phyloP scores from a whole-genome alignment of 1,140 invertebrate species.

The Eufriesea mexicana region DNA sequence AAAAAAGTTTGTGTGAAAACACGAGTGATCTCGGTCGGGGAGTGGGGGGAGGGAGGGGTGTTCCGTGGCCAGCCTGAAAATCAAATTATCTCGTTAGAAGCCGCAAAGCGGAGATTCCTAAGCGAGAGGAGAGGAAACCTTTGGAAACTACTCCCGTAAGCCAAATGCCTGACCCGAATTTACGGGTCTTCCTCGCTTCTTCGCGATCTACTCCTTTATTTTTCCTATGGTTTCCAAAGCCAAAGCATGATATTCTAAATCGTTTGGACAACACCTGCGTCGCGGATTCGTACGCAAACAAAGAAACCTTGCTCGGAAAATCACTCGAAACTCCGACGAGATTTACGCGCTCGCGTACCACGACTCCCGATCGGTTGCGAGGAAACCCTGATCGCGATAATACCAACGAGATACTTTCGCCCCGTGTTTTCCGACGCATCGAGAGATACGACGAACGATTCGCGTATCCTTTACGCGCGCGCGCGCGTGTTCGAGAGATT shows the following conservation, averaged over 20 bases:
- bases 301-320: conserved; percentile 28
- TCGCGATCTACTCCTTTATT: conserved; percentile 29
- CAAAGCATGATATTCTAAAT: conserved; percentile 31
- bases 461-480: too few relatives aligned
- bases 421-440: too few relatives aligned
- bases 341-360: too few relatives aligned
- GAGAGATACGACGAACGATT: too few relatives aligned
- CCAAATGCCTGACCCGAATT: conserved; percentile 66
- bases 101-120: conserved; percentile 65
- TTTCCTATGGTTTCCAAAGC: conserved; percentile 59
- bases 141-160: conserved; percentile 58
- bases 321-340: too few relatives aligned
- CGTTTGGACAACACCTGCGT: conserved; percentile 6
- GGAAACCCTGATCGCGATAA: too few relatives aligned
- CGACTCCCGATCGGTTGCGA: too few relatives aligned
- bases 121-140: conserved; percentile 66
- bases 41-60: background rate
- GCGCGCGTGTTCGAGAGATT: too few relatives aligned
- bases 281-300: conserved; percentile 21
- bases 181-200: conserved; percentile 63
- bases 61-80: conserved; percentile 51
- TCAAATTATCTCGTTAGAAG: conserved; percentile 78
- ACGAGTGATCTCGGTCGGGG: background rate
- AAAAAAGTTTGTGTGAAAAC: conserved; percentile 1
- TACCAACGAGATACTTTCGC: too few relatives aligned